phyloP scores from a whole-genome alignment of 2,888 invertebrate species.

The Drosophila antonietae region DNA sequence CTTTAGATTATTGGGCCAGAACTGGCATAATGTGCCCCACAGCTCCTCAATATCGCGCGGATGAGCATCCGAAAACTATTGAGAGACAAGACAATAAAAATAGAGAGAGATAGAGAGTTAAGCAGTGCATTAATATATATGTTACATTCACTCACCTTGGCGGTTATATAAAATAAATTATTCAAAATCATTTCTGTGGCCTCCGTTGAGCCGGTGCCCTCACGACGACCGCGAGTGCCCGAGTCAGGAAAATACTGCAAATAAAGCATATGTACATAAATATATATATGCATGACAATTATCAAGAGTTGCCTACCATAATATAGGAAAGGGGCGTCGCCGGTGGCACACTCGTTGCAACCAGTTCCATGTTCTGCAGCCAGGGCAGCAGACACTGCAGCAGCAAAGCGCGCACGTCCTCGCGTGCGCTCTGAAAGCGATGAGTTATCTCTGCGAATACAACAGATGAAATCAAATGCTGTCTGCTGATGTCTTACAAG shows the following conservation, averaged over 20 bases:
- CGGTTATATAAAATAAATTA: conserved; percentile 98
- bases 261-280: not conserved
- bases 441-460: conserved; percentile 94
- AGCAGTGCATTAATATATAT: conserved; percentile 12
- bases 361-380: conserved; percentile 99
- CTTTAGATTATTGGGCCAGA: conserved; percentile 98
- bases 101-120: not conserved
- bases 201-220: conserved; percentile 99
- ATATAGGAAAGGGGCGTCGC: conserved; percentile 93
- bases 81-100: not conserved
- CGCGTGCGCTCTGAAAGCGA: conserved; percentile 97
- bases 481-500: not conserved
- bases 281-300: not conserved
- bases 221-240: conserved; percentile 90
- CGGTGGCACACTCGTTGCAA: conserved; percentile 98
- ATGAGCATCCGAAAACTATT: conserved; percentile 96
- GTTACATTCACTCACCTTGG: conserved; percentile 88
- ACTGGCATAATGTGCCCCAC: conserved; percentile 97
- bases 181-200: conserved; percentile 99
- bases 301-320: conserved; percentile 86
- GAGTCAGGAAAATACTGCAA: conserved; percentile 86
- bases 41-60: conserved; percentile 97
- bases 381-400: conserved; percentile 97
- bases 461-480: not conserved
- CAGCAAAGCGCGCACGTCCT: conserved; percentile 95